These are phyloP conservation scores for Cranoglanis bouderius DNA, from an alignment of 2,113 vertebrate species.

Conservation along the genomic window DNA sequence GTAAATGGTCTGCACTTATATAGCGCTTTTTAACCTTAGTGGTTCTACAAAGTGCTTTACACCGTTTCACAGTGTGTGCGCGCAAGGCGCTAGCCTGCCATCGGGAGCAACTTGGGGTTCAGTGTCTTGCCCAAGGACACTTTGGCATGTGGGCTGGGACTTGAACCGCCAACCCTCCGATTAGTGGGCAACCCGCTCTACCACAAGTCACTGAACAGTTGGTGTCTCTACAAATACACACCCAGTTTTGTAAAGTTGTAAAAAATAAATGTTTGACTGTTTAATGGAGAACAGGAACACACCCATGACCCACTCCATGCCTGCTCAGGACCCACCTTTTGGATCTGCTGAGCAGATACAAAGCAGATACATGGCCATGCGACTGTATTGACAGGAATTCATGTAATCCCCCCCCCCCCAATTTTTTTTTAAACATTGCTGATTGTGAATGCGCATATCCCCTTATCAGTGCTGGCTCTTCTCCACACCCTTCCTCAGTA, in stretches of 20 bases:
- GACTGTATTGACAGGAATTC: neutral
- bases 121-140: no score
- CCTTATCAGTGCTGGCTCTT: neutral
- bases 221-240: constrained; percentile 4
- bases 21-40: no score
- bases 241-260: neutral
- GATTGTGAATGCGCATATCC: neutral
- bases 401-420: no score
- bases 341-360: neutral
- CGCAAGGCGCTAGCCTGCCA: no score
- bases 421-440: neutral
- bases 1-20: no score
- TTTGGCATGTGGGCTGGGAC: no score
- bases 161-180: no score
- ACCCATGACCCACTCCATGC: neutral
- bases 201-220: neutral
- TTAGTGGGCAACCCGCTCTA: no score
- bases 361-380: neutral
- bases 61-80: no score
- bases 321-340: neutral
- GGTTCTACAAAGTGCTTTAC: no score
- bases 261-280: neutral
- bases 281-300: neutral
- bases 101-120: no score
- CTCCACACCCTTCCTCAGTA: neutral